phyloP scores from a whole-genome alignment of 1,140 invertebrate genomes.

The Drosophila oshimai region DNA sequence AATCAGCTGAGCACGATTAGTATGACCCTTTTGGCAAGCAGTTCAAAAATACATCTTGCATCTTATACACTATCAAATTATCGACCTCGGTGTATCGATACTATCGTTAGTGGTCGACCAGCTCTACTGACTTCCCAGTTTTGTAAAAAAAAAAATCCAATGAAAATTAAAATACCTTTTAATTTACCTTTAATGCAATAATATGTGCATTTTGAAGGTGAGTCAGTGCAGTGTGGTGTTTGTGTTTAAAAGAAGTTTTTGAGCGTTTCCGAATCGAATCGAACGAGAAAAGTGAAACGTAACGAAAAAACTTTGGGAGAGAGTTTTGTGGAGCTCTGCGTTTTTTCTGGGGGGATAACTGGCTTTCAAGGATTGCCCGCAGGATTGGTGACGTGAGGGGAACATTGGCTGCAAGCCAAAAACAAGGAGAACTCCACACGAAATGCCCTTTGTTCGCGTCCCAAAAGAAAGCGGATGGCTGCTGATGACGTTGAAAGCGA shows the following conservation, averaged over 20 bases:
- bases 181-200: slow-evolving; percentile 76
- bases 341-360: neutral
- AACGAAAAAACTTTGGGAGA: slow-evolving; percentile 43
- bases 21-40: neutral
- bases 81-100: neutral
- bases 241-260: neutral
- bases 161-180: slow-evolving; percentile 70
- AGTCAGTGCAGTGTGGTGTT: slow-evolving; percentile 29
- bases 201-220: slow-evolving; percentile 80
- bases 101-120: neutral
- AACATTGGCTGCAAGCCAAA: no score
- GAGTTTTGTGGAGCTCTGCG: slow-evolving; percentile 28
- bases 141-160: slow-evolving; percentile 68
- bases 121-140: slow-evolving; percentile 44
- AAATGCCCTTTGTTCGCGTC: slow-evolving; percentile 56
- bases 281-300: slow-evolving; percentile 71
- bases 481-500: slow-evolving; percentile 73
- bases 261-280: neutral
- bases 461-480: slow-evolving; percentile 67
- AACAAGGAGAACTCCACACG: neutral
- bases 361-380: slow-evolving; percentile 16
- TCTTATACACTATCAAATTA: neutral
- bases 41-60: neutral
- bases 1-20: neutral
- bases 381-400: neutral